A percentile compares a stretch with the other conserved stretches of the same genome.
Evolutionary conservation across 1,140 invertebrate genomes (phyloP).

Genomic region (Dreissena rostriformis): DNA sequence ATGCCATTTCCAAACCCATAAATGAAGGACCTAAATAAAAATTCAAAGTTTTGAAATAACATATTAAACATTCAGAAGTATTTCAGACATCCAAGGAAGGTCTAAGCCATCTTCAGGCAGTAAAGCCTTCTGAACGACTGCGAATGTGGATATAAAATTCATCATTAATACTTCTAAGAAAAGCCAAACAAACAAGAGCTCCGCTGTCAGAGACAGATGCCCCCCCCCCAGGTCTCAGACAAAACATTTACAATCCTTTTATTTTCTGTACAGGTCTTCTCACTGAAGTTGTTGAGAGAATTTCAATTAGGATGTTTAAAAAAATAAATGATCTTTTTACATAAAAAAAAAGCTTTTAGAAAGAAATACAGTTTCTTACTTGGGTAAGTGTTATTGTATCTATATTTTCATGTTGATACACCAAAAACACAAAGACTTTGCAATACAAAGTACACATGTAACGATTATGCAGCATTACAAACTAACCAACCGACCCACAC

Average conservation of each 20-base stretch:
- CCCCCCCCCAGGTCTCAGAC: neutral
- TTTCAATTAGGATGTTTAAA: no score
- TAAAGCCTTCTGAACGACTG: neutral
- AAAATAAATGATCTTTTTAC: no score
- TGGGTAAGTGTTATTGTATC: no score
- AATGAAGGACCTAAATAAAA: neutral
- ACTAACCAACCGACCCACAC: no score
- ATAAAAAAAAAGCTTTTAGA: no score
- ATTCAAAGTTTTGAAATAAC: neutral
- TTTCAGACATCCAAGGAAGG: neutral
- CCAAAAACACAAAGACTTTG: no score
- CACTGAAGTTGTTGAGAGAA: neutral
- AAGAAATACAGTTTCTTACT: no score
- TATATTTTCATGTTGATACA: no score
- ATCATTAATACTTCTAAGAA: neutral
- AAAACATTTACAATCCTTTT: neutral
- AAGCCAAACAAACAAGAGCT: neutral
- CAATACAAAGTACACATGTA: no score
- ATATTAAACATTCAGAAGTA: neutral
- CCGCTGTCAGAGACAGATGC: neutral
- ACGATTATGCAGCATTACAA: no score
- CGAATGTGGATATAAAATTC: conserved; percentile 2
- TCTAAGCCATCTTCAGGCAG: neutral
- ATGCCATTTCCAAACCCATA: neutral
- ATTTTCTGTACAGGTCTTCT: neutral